Base-by-base conservation (phyloP, 2,113 vertebrate genomes). In the Choloepus hoffmanni region DNA sequence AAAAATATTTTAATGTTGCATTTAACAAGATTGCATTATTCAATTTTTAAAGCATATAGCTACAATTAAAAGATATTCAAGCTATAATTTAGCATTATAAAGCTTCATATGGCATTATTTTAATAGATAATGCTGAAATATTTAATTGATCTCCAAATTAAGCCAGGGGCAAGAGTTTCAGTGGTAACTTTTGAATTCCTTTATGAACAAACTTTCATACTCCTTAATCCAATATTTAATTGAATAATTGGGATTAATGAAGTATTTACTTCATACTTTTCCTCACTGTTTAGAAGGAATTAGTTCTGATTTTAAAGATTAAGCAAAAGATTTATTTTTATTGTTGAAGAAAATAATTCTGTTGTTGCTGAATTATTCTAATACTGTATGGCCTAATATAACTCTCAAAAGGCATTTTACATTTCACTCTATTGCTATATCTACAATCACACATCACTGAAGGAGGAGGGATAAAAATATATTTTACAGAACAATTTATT, bases 11-110 rank as follows among this genome's bases (percentile, higher is more conserved):
- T 82, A 97, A 91, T 92, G 45, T 40, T 94, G 28, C 12, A 30
- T 74, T 96, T 92, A 97, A 96, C 50, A 48, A 94, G 28, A 91
- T 43, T 86, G 18, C 3, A 79, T 94, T 97, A 96, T 95, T 95
- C 94, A 95, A 82, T 50, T 92, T 95, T 95, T 55, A 92, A 92
- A 92, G 36, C 40, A 90, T 83, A 72, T 0, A 2, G 7, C 67
- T 85, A 73, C 36, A 89, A 92, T 93, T 28, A 95, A 95, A 92
- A 85, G 33, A 81, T 63, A 48, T 5, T 95, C n/a, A 70, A 85
- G 13, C 23, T 74, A 67, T 92, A 87, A 94, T 90, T 92, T 15
- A 89, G 55, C 74, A 94, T 43, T 53, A 83, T 21, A 79, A 15
- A 63, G 11, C 21, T 92, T 93, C 65, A 45, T 68, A 3, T 90